Base-by-base conservation (phyloP, 2,888 invertebrate species). In the Dioctria linearis region DNA sequence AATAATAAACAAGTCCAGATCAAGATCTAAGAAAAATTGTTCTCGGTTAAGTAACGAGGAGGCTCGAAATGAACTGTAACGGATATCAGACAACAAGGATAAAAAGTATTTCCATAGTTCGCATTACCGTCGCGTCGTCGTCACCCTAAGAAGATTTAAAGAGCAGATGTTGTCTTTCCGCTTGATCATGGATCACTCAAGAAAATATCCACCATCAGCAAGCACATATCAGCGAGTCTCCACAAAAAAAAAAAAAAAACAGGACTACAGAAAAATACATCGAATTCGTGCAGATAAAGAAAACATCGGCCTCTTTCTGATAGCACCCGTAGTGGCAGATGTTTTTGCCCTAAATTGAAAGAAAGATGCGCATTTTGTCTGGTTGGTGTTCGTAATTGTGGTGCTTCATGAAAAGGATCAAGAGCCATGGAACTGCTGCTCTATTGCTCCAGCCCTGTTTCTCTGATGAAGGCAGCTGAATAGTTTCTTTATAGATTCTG, bases 101-200 rank as follows among this genome's bases (percentile, higher is more conserved):
- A 71, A 71, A 49, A 71, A 71, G 40, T 13, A 71, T 51, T 39
- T 71, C 54, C 71, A 71, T 71, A 51, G 71, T 37, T 25, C 25
- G 25, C 25, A 25, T 25, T 25, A 25, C 25, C 5, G 46, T 51
- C n/a, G n/a, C n/a, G n/a, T n/a, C n/a, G n/a, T n/a, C 11, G 42
- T 67, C 46, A 51, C 40, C 13, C 49, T 39, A 54, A 49, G 54
- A 54, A 54, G 54, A 71, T 54, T 25, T 46, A 71, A 51, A 37
- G 71, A 71, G 71, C 71, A 71, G 71, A 71, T 71, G 71, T 71
- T 71, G 71, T 71, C 71, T 71, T 71, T 71, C 71, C 71, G 71
- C 51, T 54, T 46, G 51, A 51, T 51, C 51, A 71, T 37, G 71
- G 71, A 71, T 71, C 71, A 54, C 11, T 71, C 54, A 54, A 54